Evolutionary conservation across 2,113 vertebrate species (phyloP).

Genomic region (Cisticola juncidis): DNA sequence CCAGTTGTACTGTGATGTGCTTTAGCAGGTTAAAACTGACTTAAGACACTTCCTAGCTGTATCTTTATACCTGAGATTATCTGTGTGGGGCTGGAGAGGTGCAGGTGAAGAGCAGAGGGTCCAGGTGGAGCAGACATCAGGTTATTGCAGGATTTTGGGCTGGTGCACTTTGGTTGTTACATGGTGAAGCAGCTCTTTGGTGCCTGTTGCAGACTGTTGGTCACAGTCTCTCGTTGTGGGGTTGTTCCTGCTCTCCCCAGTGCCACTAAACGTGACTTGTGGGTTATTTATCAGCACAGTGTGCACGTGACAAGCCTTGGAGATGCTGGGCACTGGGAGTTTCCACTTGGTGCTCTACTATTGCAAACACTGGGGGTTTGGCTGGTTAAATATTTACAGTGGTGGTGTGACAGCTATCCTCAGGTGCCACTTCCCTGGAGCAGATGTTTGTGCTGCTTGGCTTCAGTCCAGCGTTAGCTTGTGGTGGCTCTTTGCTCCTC

Average conservation of each 20-base stretch:
- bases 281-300: background rate
- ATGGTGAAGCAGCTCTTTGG: background rate
- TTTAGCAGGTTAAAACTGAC: background rate
- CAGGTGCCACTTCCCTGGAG: background rate
- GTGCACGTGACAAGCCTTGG: background rate
- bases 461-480: background rate
- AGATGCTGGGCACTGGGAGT: background rate
- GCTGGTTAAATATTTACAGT: background rate
- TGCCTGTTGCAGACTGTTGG: background rate
- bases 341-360: background rate
- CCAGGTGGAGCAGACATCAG: background rate
- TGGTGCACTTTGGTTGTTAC: background rate
- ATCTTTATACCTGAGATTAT: background rate
- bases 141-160: background rate
- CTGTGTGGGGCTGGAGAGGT: background rate
- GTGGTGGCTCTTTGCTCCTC: background rate
- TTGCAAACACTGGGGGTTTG: background rate
- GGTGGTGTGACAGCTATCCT: background rate
- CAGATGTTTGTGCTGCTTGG: background rate
- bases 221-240: background rate
- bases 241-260: background rate
- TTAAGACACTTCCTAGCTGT: background rate
- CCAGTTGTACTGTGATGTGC: background rate
- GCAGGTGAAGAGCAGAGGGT: background rate
- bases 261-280: rapidly evolving